These are phyloP conservation scores for Neodon shergylaensis DNA, from an alignment of 2,113 vertebrate genomes.

Conservation along the genomic window DNA sequence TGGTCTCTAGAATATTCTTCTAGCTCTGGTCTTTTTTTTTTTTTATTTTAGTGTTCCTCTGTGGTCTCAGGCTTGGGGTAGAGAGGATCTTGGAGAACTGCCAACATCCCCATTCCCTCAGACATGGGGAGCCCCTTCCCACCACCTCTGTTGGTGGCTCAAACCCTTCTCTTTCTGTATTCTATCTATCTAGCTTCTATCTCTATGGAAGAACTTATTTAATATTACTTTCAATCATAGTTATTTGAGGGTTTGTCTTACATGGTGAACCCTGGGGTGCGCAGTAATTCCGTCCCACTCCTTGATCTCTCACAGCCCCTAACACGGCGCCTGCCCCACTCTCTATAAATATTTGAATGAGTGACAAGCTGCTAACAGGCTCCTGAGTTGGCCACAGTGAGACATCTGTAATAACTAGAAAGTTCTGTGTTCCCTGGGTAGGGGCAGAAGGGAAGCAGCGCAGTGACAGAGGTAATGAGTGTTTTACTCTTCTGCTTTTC, in stretches of 20 bases:
- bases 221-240: conserved; percentile 67
- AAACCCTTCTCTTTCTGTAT: background rate
- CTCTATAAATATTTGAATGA: conserved; percentile 71
- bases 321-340: background rate
- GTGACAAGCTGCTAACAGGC: conserved; percentile 62
- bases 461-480: background rate
- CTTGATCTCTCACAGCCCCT: conserved; percentile 14
- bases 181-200: background rate
- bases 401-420: conserved; percentile 48
- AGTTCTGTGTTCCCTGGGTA: background rate
- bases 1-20: conserved; percentile 38
- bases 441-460: background rate
- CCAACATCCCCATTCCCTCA: background rate
- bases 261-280: conserved; percentile 18
- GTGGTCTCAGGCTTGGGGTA: background rate
- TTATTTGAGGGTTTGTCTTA: conserved; percentile 65
- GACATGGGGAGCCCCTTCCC: background rate
- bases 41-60: conserved; percentile 47
- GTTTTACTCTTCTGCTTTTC: background rate
- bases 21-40: conserved; percentile 28
- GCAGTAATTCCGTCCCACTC: conserved; percentile 46
- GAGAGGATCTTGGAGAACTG: background rate
- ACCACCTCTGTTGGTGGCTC: background rate
- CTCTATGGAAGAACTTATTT: conserved; percentile 38
- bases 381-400: conserved; percentile 34